Conservation (phyloP, 64 coral and sea anemone species). For the Pachyseris speciosa region DNA sequence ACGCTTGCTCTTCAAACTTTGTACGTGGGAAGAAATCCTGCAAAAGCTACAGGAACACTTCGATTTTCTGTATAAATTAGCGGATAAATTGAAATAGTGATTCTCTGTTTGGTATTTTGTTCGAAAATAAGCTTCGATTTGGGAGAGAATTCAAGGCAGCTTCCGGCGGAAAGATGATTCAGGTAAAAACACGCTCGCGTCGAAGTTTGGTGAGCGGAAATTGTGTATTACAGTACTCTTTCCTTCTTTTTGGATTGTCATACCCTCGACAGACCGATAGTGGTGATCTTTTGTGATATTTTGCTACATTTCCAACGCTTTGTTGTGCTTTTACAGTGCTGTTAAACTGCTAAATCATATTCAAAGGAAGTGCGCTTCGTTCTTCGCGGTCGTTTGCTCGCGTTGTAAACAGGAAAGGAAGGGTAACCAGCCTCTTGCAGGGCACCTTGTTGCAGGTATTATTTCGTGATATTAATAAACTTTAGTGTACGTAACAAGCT, state of each 20-base stretch:
- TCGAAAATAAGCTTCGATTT: constrained; percentile 13
- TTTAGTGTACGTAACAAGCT: background rate
- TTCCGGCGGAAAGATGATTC: constrained; percentile 93
- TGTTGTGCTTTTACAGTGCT: constrained; percentile 1
- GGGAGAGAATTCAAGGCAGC: constrained; percentile 34
- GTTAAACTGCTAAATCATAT: background rate
- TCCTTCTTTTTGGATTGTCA: background rate
- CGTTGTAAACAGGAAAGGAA: constrained; percentile 21
- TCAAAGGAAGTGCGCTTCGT: constrained; percentile 8
- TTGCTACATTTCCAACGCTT: background rate
- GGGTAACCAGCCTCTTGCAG: background rate
- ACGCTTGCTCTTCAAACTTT: constrained; percentile 66
- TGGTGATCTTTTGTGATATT: background rate
- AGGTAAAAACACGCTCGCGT: constrained; percentile 62
- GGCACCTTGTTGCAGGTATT: constrained; percentile 30
- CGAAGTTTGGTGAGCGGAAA: constrained; percentile 53
- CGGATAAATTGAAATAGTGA: background rate
- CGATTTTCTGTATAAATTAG: background rate
- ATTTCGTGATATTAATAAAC: background rate
- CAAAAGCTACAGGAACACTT: constrained; percentile 1
- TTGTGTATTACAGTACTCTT: background rate
- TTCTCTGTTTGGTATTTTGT: background rate
- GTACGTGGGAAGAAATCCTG: constrained; percentile 39
- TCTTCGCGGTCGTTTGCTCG: background rate
- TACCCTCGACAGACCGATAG: background rate